Conservation (phyloP, 1,140 invertebrate species). For the Drosophila bocki region DNA sequence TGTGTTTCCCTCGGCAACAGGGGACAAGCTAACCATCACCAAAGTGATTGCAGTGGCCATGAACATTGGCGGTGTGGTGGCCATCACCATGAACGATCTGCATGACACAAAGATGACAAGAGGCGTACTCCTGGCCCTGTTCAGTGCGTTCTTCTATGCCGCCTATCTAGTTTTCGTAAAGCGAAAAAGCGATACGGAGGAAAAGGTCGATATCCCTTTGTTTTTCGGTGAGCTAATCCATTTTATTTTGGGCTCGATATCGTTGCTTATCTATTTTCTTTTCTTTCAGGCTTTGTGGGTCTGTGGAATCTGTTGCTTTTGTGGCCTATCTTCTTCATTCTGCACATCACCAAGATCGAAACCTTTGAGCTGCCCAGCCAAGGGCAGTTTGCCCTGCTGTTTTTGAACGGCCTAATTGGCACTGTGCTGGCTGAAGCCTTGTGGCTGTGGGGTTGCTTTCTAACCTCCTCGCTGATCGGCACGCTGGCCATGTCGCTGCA, state of each 20-base stretch:
- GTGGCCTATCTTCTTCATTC: slow-evolving; percentile 94
- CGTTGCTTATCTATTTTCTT: not conserved
- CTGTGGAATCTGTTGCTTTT: slow-evolving; percentile 92
- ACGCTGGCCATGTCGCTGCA: slow-evolving; percentile 93
- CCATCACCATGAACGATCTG: slow-evolving; percentile 90
- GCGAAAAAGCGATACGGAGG: slow-evolving; percentile 93
- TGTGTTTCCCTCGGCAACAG: slow-evolving; percentile 91
- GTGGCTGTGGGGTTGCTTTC: slow-evolving; percentile 96
- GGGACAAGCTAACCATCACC: slow-evolving; percentile 92
- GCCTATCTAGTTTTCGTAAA: slow-evolving; percentile 93
- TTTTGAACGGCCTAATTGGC: slow-evolving; percentile 94
- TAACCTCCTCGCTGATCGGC: slow-evolving; percentile 94
- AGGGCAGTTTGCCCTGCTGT: slow-evolving; percentile 91
- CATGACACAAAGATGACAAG: slow-evolving; percentile 88
- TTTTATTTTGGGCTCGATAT: not conserved
- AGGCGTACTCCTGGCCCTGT: slow-evolving; percentile 91
- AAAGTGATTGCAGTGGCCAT: slow-evolving; percentile 92
- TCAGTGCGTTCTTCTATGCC: slow-evolving; percentile 94
- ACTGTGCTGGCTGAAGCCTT: slow-evolving; percentile 94
- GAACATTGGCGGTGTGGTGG: slow-evolving; percentile 92
- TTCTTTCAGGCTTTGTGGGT: slow-evolving; percentile 92
- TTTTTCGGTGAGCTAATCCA: slow-evolving; percentile 91
- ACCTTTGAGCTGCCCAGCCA: slow-evolving; percentile 92
- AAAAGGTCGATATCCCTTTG: slow-evolving; percentile 95
- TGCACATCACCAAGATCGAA: slow-evolving; percentile 92